Percentiles rank a stretch among this genome's conserved stretches.
Evolutionary conservation across 1,140 invertebrate species (phyloP).

Genomic region (Drosophila orena): DNA sequence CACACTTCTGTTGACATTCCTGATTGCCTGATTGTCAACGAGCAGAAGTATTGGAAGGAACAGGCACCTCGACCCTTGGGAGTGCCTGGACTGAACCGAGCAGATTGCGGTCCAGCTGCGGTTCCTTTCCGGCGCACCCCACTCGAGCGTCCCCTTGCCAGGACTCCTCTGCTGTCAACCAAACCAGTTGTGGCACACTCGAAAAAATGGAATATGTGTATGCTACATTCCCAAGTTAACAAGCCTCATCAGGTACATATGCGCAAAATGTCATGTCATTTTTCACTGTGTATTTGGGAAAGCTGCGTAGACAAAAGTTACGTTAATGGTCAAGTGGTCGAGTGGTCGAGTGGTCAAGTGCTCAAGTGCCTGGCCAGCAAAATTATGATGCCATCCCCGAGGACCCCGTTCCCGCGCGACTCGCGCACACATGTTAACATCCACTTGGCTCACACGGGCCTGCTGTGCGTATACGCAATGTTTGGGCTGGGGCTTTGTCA

Average conservation of each 20-base stretch:
- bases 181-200: not conserved
- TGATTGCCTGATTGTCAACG: slow-evolving; percentile 11
- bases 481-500: slow-evolving; percentile 50
- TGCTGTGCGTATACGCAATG: slow-evolving; percentile 51
- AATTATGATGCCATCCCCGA: slow-evolving; percentile 62
- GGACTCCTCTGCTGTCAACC: not conserved
- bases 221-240: not conserved
- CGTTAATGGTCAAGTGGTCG: slow-evolving; percentile 60
- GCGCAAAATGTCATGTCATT: not conserved
- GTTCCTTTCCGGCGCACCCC: slow-evolving; percentile 19
- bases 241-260: not conserved
- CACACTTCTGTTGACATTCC: slow-evolving; percentile 56
- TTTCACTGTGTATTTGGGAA: not conserved
- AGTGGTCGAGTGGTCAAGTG: slow-evolving; percentile 39
- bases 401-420: slow-evolving; percentile 4
- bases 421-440: not conserved
- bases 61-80: slow-evolving; percentile 1
- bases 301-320: slow-evolving; percentile 72
- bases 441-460: slow-evolving; percentile 17
- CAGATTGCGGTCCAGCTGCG: slow-evolving; percentile 34
- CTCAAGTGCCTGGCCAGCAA: slow-evolving; percentile 71
- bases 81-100: slow-evolving; percentile 4
- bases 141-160: slow-evolving; percentile 17
- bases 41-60: slow-evolving; percentile 23
- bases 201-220: not conserved